These are phyloP conservation scores for Brachionus asplanchnoidis DNA, from an alignment of 1,140 invertebrate genomes.

Conservation along the genomic window DNA sequence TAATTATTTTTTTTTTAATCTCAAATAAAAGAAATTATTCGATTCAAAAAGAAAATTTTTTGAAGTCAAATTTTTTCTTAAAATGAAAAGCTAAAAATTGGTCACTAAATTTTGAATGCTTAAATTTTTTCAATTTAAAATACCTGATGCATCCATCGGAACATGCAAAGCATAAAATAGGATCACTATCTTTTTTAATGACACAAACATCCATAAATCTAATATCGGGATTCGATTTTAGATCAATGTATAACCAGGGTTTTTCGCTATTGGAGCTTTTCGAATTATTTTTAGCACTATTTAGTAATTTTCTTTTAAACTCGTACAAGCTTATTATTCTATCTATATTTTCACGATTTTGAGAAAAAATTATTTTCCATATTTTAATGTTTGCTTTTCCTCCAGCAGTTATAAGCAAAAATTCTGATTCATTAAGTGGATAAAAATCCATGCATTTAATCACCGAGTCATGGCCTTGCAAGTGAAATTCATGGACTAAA, in stretches of 20 bases:
- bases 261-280: background rate
- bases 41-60: no score
- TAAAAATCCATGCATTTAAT: conserved; percentile 3
- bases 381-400: conserved; percentile 41
- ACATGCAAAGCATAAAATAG: conserved; percentile 25
- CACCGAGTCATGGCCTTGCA: conserved; percentile 36
- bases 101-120: no score
- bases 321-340: conserved; percentile 3
- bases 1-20: no score
- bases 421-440: background rate
- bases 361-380: conserved; percentile 13
- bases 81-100: no score
- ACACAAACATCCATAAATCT: conserved; percentile 36
- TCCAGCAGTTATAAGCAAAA: conserved; percentile 25
- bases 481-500: conserved; percentile 34
- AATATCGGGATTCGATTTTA: conserved; percentile 27
- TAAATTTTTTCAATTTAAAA: background rate
- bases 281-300: background rate
- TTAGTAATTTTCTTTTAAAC: background rate
- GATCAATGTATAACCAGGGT: conserved; percentile 30
- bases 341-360: background rate
- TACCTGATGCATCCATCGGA: conserved; percentile 36
- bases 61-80: no score
- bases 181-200: background rate
- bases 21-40: no score